A percentile compares a stretch with the other conserved stretches of the same genome.
Conservation (phyloP, 2,113 vertebrate species). For the Ceuthmochares aereus region DNA sequence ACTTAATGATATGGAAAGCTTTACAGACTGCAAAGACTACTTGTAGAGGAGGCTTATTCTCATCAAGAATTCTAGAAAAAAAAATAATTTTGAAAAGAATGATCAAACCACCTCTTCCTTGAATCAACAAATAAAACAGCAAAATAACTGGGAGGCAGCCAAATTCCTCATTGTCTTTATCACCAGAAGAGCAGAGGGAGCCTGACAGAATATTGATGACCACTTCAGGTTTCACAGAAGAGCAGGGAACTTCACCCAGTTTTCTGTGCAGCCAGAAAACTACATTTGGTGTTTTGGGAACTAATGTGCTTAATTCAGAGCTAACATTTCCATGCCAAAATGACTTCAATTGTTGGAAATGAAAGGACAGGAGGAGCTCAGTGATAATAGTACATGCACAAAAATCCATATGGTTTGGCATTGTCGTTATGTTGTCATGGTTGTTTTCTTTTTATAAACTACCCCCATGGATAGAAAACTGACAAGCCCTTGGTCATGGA, state of each 20-base stretch:
- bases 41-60: neutral
- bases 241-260: neutral
- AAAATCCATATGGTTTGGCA: fast-evolving
- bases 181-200: conserved; percentile 33
- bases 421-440: neutral
- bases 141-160: neutral
- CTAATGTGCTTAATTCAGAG: neutral
- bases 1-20: neutral
- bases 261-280: neutral
- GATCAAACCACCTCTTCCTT: neutral
- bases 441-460: neutral
- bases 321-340: neutral
- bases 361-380: neutral
- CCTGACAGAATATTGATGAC: neutral
- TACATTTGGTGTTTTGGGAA: neutral
- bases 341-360: neutral
- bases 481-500: neutral
- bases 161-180: conserved; percentile 14
- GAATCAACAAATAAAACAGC: neutral
- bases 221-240: neutral
- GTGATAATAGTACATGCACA: neutral
- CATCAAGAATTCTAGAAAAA: neutral
- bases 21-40: neutral
- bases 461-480: neutral
- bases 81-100: neutral